These are phyloP conservation scores for Ammodytes marinus DNA, from an alignment of 2,113 vertebrate genomes.

Conservation along the genomic window DNA sequence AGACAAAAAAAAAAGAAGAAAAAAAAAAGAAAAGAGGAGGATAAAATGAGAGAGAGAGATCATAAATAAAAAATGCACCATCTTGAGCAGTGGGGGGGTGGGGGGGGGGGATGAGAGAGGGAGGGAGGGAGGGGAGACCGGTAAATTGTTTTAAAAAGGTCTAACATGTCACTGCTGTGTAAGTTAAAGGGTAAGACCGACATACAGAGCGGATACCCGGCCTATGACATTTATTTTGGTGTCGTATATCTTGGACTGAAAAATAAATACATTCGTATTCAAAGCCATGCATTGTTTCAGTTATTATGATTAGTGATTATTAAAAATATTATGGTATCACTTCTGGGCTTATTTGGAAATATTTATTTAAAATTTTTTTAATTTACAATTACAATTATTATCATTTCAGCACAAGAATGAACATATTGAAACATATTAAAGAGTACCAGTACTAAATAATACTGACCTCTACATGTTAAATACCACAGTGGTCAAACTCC, in stretches of 20 bases:
- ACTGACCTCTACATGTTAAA: not conserved
- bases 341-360: not conserved
- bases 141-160: constrained; percentile 74
- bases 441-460: too few relatives aligned
- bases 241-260: not conserved
- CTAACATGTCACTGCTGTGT: constrained; percentile 60
- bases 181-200: constrained; percentile 39
- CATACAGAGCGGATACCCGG: constrained; percentile 30
- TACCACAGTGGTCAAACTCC: not conserved
- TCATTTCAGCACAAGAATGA: not conserved
- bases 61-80: constrained; percentile 80
- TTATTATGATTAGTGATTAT: not conserved
- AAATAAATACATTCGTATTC: not conserved
- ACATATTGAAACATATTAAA: not conserved
- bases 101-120: constrained; percentile 2
- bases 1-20: constrained; percentile 71
- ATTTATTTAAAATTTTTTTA: not conserved
- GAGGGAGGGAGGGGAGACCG: constrained; percentile 19
- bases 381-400: too few relatives aligned
- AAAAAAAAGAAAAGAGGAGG: not conserved
- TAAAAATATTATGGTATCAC: not conserved
- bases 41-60: not conserved
- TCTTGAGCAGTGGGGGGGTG: constrained; percentile 55
- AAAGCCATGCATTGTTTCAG: not conserved
- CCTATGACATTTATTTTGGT: constrained; percentile 39